phyloP scores from a whole-genome alignment of 2,113 vertebrate species.

The Kryptolebias marmoratus region DNA sequence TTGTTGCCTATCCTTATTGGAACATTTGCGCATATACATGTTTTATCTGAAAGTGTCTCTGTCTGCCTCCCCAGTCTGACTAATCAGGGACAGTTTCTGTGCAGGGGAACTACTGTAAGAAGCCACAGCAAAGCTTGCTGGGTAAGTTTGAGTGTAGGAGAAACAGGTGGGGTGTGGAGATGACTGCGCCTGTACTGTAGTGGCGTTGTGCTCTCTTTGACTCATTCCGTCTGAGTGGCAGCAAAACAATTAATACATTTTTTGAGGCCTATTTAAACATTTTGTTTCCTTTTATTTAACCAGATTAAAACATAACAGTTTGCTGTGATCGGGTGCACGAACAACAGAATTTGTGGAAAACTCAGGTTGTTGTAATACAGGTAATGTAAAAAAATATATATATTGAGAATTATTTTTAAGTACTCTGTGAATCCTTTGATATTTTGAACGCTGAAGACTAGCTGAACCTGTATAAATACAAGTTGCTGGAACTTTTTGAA shows the following conservation, averaged over 20 bases:
- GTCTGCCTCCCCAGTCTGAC: slow-evolving; percentile 47
- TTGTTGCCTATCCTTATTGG: slow-evolving; percentile 38
- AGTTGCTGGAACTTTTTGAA: slow-evolving; percentile 23
- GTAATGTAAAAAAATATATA: too few relatives aligned
- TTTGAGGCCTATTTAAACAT: too few relatives aligned
- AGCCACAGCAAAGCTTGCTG: slow-evolving; percentile 33
- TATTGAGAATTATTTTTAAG: too few relatives aligned
- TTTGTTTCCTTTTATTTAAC: too few relatives aligned
- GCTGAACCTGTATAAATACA: slow-evolving; percentile 26
- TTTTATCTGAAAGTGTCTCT: slow-evolving; percentile 39
- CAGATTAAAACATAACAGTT: too few relatives aligned
- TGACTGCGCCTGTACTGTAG: slow-evolving; percentile 17
- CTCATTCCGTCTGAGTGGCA: slow-evolving; percentile 20
- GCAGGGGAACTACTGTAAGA: slow-evolving; percentile 42
- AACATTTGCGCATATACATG: slow-evolving; percentile 43
- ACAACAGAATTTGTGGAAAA: too few relatives aligned
- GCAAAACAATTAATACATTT: too few relatives aligned
- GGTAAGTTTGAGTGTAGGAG: slow-evolving; percentile 42
- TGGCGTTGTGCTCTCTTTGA: slow-evolving; percentile 35
- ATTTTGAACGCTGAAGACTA: slow-evolving; percentile 28
- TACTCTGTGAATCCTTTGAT: too few relatives aligned
- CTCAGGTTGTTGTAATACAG: too few relatives aligned
- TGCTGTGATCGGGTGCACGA: too few relatives aligned
- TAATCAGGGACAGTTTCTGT: slow-evolving; percentile 36
- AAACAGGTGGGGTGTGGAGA: slow-evolving; percentile 5